Base-by-base conservation (phyloP, 1,140 invertebrate species). In the Drosophila tristis region DNA sequence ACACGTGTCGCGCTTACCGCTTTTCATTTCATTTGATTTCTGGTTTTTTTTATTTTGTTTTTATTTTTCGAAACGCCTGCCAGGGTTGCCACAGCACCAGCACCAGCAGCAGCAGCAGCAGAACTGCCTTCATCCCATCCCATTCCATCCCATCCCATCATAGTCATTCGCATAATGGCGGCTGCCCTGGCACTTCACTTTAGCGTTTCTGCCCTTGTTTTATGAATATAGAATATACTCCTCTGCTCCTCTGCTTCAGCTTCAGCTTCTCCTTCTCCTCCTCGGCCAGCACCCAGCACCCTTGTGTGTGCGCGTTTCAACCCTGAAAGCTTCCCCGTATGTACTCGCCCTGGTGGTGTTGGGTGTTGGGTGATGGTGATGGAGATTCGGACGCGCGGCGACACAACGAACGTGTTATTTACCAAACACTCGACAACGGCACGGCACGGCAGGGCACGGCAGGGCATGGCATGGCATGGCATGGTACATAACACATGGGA, bases 321-420 rank as follows among this genome's bases (percentile, higher is more conserved):
- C 82, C 82, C 84, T 66, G 70, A 89, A 80, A 86, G 81, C 80
- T 80, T 44, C n/a, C 29, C 51, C 80, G 75, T 76, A 76, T 63
- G 47, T 76, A 76, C 72, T 64, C 47, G 23, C 29, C 42, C 20
- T 20, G 20, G 20, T 57, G n/a, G 39, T n/a, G 29, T 47, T 4
- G 25, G 39, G 44, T 59, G 64, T 6, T 49, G 71, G 67, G 29
- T 47, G 61, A 64, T 64, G 67, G 67, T 71, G 65, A 60, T 70
- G 74, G 71, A 62, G 71, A 74, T 74, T 74, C 71, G 72, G 61
- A 75, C 72, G 65, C 74, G 74, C 74, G 74, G 80, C 82, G 82
- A 87, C 82, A 89, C 84, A 82, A 74, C 78, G 82, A 87, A 89
- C 82, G 82, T 87, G 82, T 87, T 87, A 87, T 87, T 87, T 87